Evolutionary conservation across 1,140 invertebrate genomes (phyloP).

Genomic region (Polyergus mexicanus): DNA sequence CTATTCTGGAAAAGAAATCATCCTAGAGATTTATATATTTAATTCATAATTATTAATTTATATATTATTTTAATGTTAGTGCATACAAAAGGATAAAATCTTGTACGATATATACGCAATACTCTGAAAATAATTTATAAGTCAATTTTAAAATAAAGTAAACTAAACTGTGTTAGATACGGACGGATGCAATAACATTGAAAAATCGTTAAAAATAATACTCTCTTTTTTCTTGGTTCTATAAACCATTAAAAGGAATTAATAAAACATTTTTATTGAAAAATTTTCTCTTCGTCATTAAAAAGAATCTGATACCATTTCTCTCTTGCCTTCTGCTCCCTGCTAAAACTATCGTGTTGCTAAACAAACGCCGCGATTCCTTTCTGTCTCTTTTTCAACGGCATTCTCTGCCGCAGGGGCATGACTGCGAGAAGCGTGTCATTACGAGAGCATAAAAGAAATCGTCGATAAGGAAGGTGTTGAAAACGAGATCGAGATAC

Average conservation of each 20-base stretch:
- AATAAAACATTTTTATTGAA: too few relatives aligned
- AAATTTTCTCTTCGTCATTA: too few relatives aligned
- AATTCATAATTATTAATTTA: too few relatives aligned
- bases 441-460: slow-evolving; percentile 79
- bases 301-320: neutral
- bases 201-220: neutral
- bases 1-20: neutral
- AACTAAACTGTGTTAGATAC: neutral
- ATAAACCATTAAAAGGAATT: neutral
- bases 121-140: neutral
- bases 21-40: neutral
- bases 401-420: slow-evolving; percentile 34
- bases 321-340: neutral
- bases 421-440: slow-evolving; percentile 78
- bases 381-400: slow-evolving; percentile 68
- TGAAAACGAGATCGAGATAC: slow-evolving; percentile 83
- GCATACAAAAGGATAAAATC: neutral
- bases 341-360: slow-evolving; percentile 66
- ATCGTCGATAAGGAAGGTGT: slow-evolving; percentile 84
- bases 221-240: neutral
- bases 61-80: too few relatives aligned
- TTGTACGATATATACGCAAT: neutral
- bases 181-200: neutral
- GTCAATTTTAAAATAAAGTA: neutral
- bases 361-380: slow-evolving; percentile 80